phyloP scores from a whole-genome alignment of 2,113 vertebrate genomes.

The Agapornis roseicollis region DNA sequence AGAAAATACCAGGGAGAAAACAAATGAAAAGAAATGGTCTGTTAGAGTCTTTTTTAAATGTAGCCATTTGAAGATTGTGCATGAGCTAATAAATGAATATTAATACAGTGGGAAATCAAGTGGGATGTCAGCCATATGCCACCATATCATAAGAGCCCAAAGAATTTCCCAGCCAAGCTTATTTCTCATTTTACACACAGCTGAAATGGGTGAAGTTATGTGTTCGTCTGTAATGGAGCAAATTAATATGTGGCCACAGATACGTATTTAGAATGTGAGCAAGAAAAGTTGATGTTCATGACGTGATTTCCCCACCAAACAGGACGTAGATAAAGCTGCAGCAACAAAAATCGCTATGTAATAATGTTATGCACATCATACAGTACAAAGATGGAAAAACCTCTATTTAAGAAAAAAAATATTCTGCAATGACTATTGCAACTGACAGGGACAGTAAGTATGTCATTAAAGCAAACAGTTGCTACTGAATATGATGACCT shows the following conservation, averaged over 20 bases:
- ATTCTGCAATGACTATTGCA: not conserved
- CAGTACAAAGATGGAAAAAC: not conserved
- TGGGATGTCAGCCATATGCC: constrained; percentile 10
- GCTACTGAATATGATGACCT: not conserved
- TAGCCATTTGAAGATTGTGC: not conserved
- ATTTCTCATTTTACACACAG: not conserved
- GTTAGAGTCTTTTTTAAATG: not conserved
- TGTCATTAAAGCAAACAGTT: not conserved
- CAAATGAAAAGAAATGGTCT: not conserved
- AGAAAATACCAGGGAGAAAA: not conserved
- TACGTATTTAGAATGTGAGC: not conserved
- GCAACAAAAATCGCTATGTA: not conserved
- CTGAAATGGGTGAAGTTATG: not conserved
- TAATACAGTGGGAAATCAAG: constrained; percentile 4
- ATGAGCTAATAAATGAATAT: constrained; percentile 5
- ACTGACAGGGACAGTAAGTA: not conserved
- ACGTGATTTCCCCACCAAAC: not conserved
- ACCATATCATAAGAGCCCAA: not conserved
- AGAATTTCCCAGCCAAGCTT: not conserved
- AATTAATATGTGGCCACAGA: not conserved
- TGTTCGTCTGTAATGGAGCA: not conserved
- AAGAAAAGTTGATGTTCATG: not conserved
- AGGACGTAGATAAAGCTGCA: not conserved
- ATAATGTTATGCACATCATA: not conserved
- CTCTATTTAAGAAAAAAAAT: not conserved